Conservation (phyloP, 2,888 invertebrate genomes). For the Andrena bucephala region DNA sequence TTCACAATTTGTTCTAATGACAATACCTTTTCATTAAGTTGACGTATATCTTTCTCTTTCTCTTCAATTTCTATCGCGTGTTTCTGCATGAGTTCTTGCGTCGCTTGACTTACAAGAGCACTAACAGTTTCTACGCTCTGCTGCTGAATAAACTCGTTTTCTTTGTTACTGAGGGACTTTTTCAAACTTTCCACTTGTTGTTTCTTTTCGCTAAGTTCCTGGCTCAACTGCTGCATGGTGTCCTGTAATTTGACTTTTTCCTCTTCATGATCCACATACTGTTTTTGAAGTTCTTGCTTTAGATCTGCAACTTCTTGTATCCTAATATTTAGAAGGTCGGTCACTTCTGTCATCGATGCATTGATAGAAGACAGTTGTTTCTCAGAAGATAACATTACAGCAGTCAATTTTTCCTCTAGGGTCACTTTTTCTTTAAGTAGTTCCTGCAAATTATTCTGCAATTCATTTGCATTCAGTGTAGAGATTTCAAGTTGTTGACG, state of each 20-base stretch:
- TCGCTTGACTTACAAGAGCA: conserved; percentile 59
- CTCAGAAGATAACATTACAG: conserved; percentile 84
- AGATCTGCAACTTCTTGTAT: conserved; percentile 80
- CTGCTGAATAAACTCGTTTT: conserved; percentile 60
- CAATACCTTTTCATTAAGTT: conserved; percentile 47
- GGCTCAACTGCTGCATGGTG: conserved; percentile 79
- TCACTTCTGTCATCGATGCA: conserved; percentile 74
- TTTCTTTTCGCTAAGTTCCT: conserved; percentile 72
- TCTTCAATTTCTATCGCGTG: conserved; percentile 63
- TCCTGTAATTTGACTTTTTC: conserved; percentile 76
- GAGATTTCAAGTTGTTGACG: conserved; percentile 60
- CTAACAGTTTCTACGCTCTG: conserved; percentile 57
- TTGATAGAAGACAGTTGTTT: conserved; percentile 70
- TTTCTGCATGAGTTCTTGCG: conserved; percentile 66
- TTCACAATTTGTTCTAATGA: conserved; percentile 48
- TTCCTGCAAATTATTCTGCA: conserved; percentile 64
- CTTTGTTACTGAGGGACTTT: conserved; percentile 55
- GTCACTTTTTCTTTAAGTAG: conserved; percentile 75
- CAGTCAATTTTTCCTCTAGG: conserved; percentile 81
- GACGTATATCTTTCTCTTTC: conserved; percentile 62
- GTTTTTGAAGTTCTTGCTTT: conserved; percentile 76
- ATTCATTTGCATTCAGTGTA: conserved; percentile 13
- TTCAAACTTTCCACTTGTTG: conserved; percentile 70
- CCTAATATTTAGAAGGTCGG: conserved; percentile 77
- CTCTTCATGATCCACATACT: conserved; percentile 70